Evolutionary conservation across 2,888 invertebrate species (phyloP), one percentile per base, ranked within the genome.

Genomic region (Drosophila greeni): DNA sequence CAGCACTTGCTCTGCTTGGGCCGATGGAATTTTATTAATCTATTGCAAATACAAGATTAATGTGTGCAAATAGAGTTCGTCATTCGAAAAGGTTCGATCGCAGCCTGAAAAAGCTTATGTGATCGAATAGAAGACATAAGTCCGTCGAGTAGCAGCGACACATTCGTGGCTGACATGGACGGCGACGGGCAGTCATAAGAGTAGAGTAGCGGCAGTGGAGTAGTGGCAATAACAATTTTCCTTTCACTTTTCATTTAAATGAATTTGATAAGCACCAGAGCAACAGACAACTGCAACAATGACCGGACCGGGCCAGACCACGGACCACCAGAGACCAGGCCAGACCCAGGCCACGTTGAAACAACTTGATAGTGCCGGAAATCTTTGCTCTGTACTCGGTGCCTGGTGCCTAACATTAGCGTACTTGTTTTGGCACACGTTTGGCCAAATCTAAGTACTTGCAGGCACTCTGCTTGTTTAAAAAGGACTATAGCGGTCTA

Each of bases 211-310:
- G 18, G 18, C 14, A 8, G 24, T 23, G 11, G 6, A 23, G 43
- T 43, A 39, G 49, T 33, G 51, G 62, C 65, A 69, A 51, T 58
- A 68, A 51, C 64, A 52, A 70, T 58, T 69, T 66, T 61, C 66
- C 73, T 73, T 73, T 73, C 73, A 72, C 73, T 73, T 73, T 73
- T 70, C 56, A 69, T 62, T 66, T 56, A 58, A 73, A 59, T 72
- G 49, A 56, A 54, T 69, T 61, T 72, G 69, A 72, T 72, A 72
- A 69, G 59, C 66, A 47, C 59, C 48, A 70, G 48, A 53, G 66
- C 57, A 67, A 33, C 53, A n/a, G 48, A 40, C 58, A 64, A 52
- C 59, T 33, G 49, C 48, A 66, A 67, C 61, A 61, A 61, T 61
- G 61, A 64, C 58, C 57, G 31, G 57, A n/a, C 39, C 57, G n/a